These are phyloP conservation scores for Drosophila seguyi DNA, from an alignment of 1,140 invertebrate genomes.

Conservation along the genomic window DNA sequence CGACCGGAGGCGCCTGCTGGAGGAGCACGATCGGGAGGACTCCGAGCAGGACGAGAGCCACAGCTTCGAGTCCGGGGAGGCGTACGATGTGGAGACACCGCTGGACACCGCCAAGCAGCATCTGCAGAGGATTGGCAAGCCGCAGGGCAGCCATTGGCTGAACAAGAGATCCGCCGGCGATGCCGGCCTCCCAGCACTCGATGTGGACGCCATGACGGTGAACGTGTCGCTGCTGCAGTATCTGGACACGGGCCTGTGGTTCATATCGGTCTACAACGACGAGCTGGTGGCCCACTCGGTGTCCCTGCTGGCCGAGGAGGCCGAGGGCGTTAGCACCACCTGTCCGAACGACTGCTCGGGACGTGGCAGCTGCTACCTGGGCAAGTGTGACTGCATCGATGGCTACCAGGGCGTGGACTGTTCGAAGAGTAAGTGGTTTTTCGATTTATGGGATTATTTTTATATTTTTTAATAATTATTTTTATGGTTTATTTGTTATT, in stretches of 20 bases:
- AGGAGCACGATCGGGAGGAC: conserved; percentile 19
- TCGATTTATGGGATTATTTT: neutral
- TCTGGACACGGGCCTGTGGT: conserved; percentile 97
- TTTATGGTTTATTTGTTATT: neutral
- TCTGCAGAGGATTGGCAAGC: conserved; percentile 36
- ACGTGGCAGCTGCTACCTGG: conserved; percentile 96
- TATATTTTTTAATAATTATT: neutral
- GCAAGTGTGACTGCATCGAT: conserved; percentile 97
- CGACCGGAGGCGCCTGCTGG: neutral
- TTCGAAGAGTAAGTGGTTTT: conserved; percentile 93
- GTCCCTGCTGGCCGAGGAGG: conserved; percentile 92
- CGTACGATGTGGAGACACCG: conserved; percentile 68
- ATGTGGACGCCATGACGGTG: conserved; percentile 90
- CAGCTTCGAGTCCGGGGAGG: conserved; percentile 48
- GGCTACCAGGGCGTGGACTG: conserved; percentile 96
- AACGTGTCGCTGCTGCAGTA: conserved; percentile 95
- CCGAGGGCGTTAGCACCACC: conserved; percentile 93
- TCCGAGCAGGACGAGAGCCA: conserved; percentile 40
- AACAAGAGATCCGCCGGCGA: conserved; percentile 70
- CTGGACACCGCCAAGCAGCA: conserved; percentile 64
- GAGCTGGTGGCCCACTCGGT: conserved; percentile 93
- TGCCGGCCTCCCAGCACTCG: conserved; percentile 75
- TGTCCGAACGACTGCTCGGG: conserved; percentile 98
- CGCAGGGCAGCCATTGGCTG: conserved; percentile 22
- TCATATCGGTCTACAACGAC: conserved; percentile 98